phyloP scores from a whole-genome alignment of 1,140 invertebrate species.

The Homalodisca vitripennis region DNA sequence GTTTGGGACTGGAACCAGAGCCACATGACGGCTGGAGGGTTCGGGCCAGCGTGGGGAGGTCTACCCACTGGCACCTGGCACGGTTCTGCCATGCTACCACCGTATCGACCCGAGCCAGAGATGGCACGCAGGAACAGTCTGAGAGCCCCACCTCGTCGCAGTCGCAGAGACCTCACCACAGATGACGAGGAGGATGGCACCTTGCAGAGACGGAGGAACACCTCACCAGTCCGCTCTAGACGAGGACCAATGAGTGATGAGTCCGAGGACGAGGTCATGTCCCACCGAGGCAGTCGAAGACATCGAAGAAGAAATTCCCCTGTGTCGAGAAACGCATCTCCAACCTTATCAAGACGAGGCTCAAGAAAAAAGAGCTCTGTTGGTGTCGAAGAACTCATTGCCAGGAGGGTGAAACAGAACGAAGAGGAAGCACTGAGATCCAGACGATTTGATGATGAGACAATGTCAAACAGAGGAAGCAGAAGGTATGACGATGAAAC shows the following conservation, averaged over 20 bases:
- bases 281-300: slow-evolving; percentile 22
- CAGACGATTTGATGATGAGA: slow-evolving; percentile 27
- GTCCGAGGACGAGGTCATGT: slow-evolving; percentile 43
- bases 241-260: slow-evolving; percentile 46
- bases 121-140: slow-evolving; percentile 30
- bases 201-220: slow-evolving; percentile 10
- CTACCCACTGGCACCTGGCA: slow-evolving; percentile 43
- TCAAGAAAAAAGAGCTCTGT: slow-evolving; percentile 25
- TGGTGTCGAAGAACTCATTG: slow-evolving; percentile 27
- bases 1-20: slow-evolving; percentile 50
- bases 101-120: slow-evolving; percentile 23
- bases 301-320: slow-evolving; percentile 25
- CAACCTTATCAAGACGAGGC: slow-evolving; percentile 26
- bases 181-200: slow-evolving; percentile 26
- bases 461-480: slow-evolving; percentile 31
- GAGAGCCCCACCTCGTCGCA: slow-evolving; percentile 7
- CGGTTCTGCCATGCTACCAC: slow-evolving; percentile 35
- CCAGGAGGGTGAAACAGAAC: slow-evolving; percentile 20
- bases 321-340: slow-evolving; percentile 29
- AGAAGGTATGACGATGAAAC: slow-evolving; percentile 20
- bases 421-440: slow-evolving; percentile 29
- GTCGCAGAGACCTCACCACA: slow-evolving; percentile 26
- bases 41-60: slow-evolving; percentile 44
- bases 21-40: no score
- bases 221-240: slow-evolving; percentile 38